Percentiles rank a stretch among this genome's conserved stretches.
Conservation (phyloP, 1,140 invertebrate genomes). For the Drosophila busckii region DNA sequence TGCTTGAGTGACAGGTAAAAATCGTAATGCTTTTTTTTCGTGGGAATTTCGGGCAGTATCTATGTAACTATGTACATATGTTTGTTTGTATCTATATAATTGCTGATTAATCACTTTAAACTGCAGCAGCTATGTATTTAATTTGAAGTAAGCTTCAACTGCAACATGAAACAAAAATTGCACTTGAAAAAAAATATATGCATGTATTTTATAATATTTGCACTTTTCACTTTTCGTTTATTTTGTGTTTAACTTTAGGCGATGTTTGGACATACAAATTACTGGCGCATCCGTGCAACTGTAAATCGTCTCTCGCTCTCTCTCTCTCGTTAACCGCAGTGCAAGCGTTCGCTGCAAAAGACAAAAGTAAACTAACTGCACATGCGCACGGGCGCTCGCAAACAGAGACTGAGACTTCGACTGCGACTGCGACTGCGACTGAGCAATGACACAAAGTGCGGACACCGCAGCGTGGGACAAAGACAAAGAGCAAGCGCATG, state of each 20-base stretch:
- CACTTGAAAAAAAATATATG: slow-evolving; percentile 23
- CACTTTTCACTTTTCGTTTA: slow-evolving; percentile 8
- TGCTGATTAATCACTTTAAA: too few species aligned
- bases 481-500: not conserved
- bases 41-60: slow-evolving; percentile 5
- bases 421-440: slow-evolving; percentile 54
- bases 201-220: slow-evolving; percentile 20
- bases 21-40: not conserved
- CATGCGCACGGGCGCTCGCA: slow-evolving; percentile 71
- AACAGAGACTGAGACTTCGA: slow-evolving; percentile 54
- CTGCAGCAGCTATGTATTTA: too few species aligned
- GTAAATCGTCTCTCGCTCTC: slow-evolving; percentile 11
- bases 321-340: slow-evolving; percentile 25
- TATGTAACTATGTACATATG: slow-evolving; percentile 2
- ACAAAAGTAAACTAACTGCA: slow-evolving; percentile 61
- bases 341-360: slow-evolving; percentile 22
- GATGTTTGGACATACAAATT: not conserved
- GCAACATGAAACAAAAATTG: slow-evolving; percentile 12
- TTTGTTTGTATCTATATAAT: slow-evolving; percentile 19
- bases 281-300: slow-evolving; percentile 10
- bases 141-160: too few species aligned
- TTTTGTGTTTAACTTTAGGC: slow-evolving; percentile 3
- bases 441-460: slow-evolving; percentile 11
- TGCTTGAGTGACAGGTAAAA: slow-evolving; percentile 15
- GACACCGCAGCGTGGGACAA: slow-evolving; percentile 11